Conservation (phyloP, 92 coral and sea anemone species). For the Parazoanthus swiftii region DNA sequence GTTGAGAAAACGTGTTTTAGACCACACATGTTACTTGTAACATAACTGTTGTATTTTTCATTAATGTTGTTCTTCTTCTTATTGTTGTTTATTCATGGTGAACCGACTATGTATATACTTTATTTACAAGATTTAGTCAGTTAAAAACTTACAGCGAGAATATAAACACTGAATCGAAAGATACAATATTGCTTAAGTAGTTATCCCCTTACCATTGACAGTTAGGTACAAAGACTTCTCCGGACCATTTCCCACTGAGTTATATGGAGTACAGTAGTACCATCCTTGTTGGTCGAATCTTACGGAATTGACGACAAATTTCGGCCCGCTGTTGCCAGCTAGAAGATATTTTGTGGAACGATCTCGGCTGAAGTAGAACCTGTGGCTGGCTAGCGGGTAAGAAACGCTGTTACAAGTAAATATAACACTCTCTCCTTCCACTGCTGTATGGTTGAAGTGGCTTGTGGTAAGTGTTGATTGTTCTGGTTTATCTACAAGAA, state of each 20-base stretch:
- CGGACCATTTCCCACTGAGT: slow-evolving; percentile 23
- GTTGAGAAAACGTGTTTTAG: neutral
- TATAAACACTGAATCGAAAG: too few relatives aligned
- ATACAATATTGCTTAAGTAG: too few relatives aligned
- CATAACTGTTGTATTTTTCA: neutral
- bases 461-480: slow-evolving; percentile 1
- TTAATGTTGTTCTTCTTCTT: neutral
- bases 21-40: too few relatives aligned
- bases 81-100: neutral
- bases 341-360: neutral
- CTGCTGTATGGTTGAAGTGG: neutral
- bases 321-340: neutral
- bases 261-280: slow-evolving; percentile 17
- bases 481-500: slow-evolving; percentile 40
- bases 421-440: slow-evolving; percentile 2
- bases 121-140: too few relatives aligned
- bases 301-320: slow-evolving; percentile 4
- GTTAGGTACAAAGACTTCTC: slow-evolving; percentile 5
- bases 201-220: neutral
- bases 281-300: neutral
- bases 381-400: neutral
- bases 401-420: slow-evolving; percentile 9
- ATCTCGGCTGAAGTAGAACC: neutral
- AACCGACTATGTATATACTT: too few relatives aligned
- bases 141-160: too few relatives aligned